Evolutionary conservation across 1,140 invertebrate species (phyloP), one percentile per base, ranked within the genome.

Genomic region (Musca domestica): DNA sequence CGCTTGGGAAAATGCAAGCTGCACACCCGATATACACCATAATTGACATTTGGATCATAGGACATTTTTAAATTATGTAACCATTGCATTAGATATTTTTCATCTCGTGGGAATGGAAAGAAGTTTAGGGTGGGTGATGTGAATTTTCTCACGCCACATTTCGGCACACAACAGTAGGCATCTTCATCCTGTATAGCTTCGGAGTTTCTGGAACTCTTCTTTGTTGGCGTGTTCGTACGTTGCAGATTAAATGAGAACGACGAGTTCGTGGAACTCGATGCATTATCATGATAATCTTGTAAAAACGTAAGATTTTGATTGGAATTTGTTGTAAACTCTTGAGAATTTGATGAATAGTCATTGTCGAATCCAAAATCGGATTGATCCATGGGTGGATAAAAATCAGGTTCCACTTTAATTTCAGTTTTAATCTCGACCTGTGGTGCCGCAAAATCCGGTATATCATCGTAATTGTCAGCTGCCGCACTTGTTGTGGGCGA

Each of bases 1-100:
- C 77, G 77, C 63, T 80, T 80, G 2, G 77, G 77, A 23, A 80
- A 80, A 69, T 80, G 77, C 72, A 80, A 76, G 66, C 77, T 80
- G 54, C 77, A 80, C 48, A 80, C 80, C 6, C 77, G 74, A 68
- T 72, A 80, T 25, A 46, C 73, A 4, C 67, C 34, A 70, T 77
- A 80, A 2, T 72, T 69, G 10, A 73, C 73, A 30, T 74, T 72
- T 46, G 77, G 70, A 14, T 52, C 49, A 9, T 58, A 63, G 20
- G 76, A 71, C 77, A 80, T 79, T 70, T 80, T 80, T 17, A 80
- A 72, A 56, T 80, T 80, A 47, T 78, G 76, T 17, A 79, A 72
- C 77, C 77, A 80, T 69, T 80, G 77, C 64, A 76, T 71, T 49
- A 80, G 71, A 61, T 80, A 80, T 61, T 80, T 80, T 7, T 80